Evolutionary conservation across 2,888 invertebrate species (phyloP).

Genomic region (Sicus ferrugineus): DNA sequence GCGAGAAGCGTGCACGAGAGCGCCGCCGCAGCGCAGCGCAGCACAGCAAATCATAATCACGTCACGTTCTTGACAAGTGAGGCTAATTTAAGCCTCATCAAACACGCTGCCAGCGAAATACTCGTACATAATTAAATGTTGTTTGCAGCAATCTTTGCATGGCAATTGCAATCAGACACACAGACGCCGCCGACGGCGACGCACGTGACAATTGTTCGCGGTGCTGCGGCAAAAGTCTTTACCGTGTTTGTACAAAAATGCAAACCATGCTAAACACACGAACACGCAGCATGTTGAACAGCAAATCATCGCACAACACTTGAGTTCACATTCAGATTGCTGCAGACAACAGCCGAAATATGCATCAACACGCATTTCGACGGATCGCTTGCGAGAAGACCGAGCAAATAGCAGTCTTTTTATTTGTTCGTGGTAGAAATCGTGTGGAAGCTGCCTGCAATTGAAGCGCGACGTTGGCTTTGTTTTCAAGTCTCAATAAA

Average conservation of each 20-base stretch:
- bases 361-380: not conserved
- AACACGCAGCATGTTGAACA: not conserved
- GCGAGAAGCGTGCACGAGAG: not conserved
- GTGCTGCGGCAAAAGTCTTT: not conserved
- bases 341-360: too few relatives aligned
- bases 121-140: conserved; percentile 12
- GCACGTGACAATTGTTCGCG: conserved; percentile 2
- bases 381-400: not conserved
- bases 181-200: not conserved
- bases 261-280: too few relatives aligned
- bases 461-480: too few relatives aligned
- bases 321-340: too few relatives aligned
- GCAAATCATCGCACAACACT: not conserved
- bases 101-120: not conserved
- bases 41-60: not conserved
- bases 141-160: not conserved
- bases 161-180: not conserved
- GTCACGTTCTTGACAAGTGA: conserved; percentile 14
- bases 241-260: not conserved
- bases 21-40: not conserved
- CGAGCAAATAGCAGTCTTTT: too few relatives aligned
- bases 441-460: too few relatives aligned
- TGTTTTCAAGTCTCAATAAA: too few relatives aligned
- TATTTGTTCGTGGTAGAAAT: too few relatives aligned
- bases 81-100: conserved; percentile 7